Base-by-base conservation (phyloP, 2,113 vertebrate genomes). In the Cettia cetti region DNA sequence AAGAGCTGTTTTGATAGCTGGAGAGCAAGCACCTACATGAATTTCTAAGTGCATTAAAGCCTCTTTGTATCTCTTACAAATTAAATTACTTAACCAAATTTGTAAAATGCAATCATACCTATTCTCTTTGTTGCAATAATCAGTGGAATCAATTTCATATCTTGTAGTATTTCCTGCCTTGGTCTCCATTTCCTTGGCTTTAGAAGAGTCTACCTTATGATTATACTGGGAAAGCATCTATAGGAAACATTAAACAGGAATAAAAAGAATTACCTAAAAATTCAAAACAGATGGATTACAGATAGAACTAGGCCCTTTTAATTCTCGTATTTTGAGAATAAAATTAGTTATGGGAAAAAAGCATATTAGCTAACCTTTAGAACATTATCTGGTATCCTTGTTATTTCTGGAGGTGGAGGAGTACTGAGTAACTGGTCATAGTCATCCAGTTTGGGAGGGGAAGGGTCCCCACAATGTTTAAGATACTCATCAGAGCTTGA, bases 381-480 rank as follows among this genome's bases (percentile, higher is more conserved):
- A 82, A 98, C 89, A 57, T 98, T 95, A 45, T 97, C 97, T 84
- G 98, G 97, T 94, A 98, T 98, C 26, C 59, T 76, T 59, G 98
- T 98, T 85, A 98, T 96, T 97, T 97, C 97, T 83, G 98, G 98
- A 59, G 97, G 96, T 14, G 97, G 95, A n/a, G 98, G 98, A 88
- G 97, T 98, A 94, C 21, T 70, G 21, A 98, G 87, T 33, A 98
- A 86, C 76, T 97, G 96, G 60, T 98, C 98, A 22, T 97, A 98
- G 23, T 92, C 61, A 19, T 97, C 96, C 82, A 97, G 90, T 39
- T 79, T 60, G 30, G 98, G 97, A 87, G 97, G 98, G 50, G 97
- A 91, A n/a, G 94, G 94, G 49, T 96, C 94, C 53, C 24, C 66
- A 76, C 95, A 76, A 86, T n/a, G 90, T 90, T 97, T 91, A 72